A percentile compares a stretch with the other conserved stretches of the same genome.
phyloP scores from a whole-genome alignment of 2,113 vertebrate species.

The Spermophilus dauricus region DNA sequence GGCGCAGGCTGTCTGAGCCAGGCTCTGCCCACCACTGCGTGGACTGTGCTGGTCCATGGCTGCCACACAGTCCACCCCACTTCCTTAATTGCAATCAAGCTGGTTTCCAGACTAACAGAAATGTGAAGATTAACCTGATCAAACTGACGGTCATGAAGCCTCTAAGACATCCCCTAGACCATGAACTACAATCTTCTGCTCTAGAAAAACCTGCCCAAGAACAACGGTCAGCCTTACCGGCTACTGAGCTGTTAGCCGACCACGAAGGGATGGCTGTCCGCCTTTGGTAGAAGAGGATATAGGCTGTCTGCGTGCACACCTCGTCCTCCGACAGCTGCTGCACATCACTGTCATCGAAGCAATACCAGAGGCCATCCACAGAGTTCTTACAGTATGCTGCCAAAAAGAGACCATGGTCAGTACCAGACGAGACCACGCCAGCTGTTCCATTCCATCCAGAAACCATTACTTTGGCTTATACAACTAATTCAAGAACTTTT shows the following conservation, averaged over 20 bases:
- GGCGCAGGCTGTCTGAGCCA: accelerated
- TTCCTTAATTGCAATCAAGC: neutral
- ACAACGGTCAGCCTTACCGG: slow-evolving; percentile 89
- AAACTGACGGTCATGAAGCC: neutral
- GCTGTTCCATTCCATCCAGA: neutral
- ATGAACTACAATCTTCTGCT: neutral
- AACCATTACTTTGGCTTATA: neutral
- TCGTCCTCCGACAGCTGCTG: slow-evolving; percentile 95
- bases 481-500: neutral
- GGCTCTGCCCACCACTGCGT: accelerated
- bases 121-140: neutral
- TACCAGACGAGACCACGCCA: accelerated
- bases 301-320: slow-evolving; percentile 96
- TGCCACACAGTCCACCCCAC: neutral
- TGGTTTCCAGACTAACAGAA: neutral
- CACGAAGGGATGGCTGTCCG: slow-evolving; percentile 96
- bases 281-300: slow-evolving; percentile 98
- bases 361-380: slow-evolving; percentile 98
- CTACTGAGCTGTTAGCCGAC: slow-evolving; percentile 99
- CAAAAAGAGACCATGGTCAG: slow-evolving; percentile 58
- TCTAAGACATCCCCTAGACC: neutral
- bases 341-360: slow-evolving; percentile 99
- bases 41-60: neutral
- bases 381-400: slow-evolving; percentile 99
- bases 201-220: neutral